Base-by-base conservation (phyloP, 2,888 invertebrate species). In the Lissocephala sabroskyi region DNA sequence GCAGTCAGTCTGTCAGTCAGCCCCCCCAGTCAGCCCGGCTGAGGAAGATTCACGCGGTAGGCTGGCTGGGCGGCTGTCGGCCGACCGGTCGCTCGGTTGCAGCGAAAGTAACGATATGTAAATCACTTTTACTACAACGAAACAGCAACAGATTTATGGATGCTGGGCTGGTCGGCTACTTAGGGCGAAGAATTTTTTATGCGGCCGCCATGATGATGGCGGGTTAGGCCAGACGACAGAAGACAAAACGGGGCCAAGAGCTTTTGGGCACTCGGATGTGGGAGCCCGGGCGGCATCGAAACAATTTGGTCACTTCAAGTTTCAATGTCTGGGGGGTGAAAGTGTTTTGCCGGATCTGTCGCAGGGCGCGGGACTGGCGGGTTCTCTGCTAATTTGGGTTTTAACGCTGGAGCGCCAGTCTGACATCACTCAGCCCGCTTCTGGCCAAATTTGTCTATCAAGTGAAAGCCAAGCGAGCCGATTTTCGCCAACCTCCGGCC, bases 141-240 rank as follows among this genome's bases (percentile, higher is more conserved):
- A 73, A 62, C 61, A 62, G 44, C 10, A 35, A 50, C 51, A 73
- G 74, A 66, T 66, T 73, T 68, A 73, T 68, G 35, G 10, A 10
- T 13, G 16, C 35, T 16, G 62, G 56, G 46, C 48, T n/a, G n/a
- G 59, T 51, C 56, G 56, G 65, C 74, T 68, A 66, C 65, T 66
- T 73, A 68, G 59, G 62, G 59, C 48, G 48, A 62, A 66, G 68
- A 61, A 73, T 66, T 68, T 68, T 65, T 56, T 52, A 68, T 65
- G 7, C 7, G 62, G 45, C 45, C 30, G 33, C 47, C 62, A 46
- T 62, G 60, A 35, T n/a, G n/a, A n/a, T n/a, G n/a, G n/a, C n/a
- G n/a, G n/a, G n/a, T n/a, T n/a, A n/a, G n/a, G n/a, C n/a, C n/a
- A n/a, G n/a, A n/a, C n/a, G n/a, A n/a, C n/a, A n/a, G n/a, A n/a